These are phyloP conservation scores for Crotophaga sulcirostris DNA, from an alignment of 2,113 vertebrate genomes.

Conservation along the genomic window DNA sequence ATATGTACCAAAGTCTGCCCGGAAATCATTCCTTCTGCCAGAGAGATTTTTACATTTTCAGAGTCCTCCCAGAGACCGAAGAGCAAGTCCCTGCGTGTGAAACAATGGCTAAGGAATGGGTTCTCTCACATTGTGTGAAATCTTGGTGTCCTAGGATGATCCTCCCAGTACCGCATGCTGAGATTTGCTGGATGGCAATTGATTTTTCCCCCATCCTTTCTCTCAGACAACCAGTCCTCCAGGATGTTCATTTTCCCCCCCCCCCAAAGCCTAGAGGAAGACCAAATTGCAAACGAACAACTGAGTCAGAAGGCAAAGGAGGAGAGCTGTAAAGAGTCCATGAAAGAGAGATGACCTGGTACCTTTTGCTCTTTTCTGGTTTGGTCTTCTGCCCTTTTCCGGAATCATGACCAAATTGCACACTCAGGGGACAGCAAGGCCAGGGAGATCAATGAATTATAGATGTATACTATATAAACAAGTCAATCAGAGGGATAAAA, in stretches of 20 bases:
- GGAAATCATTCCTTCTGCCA: neutral
- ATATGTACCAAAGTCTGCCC: neutral
- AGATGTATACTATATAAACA: slow-evolving; percentile 63
- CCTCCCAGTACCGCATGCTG: neutral
- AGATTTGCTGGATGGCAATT: neutral
- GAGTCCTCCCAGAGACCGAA: neutral
- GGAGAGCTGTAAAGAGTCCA: neutral
- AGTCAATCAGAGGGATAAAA: slow-evolving; percentile 68
- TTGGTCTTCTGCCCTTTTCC: slow-evolving; percentile 28
- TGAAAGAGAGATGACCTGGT: neutral
- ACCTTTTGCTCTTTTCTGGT: slow-evolving; percentile 46
- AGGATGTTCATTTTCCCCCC: neutral
- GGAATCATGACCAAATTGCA: neutral
- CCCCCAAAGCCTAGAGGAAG: neutral
- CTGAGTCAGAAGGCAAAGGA: neutral
- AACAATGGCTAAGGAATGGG: neutral
- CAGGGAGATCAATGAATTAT: slow-evolving; percentile 52
- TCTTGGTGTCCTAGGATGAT: neutral
- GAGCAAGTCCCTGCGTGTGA: neutral
- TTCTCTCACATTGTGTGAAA: neutral
- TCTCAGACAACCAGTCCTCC: neutral
- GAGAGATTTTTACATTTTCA: neutral
- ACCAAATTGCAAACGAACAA: neutral
- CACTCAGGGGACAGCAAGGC: slow-evolving; percentile 11
- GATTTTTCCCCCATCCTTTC: neutral